Percentiles rank a stretch among this genome's conserved stretches.
Conservation (phyloP, 2,113 vertebrate genomes). For the Xyrauchen texanus region DNA sequence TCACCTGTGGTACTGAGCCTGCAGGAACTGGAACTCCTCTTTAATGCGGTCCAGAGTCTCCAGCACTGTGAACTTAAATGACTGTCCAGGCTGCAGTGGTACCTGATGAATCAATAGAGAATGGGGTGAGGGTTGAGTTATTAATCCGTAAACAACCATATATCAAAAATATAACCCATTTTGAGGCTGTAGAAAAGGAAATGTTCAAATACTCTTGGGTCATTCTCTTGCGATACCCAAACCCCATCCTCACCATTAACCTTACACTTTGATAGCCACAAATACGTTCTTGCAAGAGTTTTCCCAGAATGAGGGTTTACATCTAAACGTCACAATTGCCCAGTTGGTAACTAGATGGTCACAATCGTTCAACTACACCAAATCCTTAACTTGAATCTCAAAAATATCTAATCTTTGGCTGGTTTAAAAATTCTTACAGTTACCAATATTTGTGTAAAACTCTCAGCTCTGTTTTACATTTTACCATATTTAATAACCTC, state of each 20-base stretch:
- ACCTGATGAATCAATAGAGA: constrained; percentile 64
- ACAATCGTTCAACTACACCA: background rate
- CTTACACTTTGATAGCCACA: background rate
- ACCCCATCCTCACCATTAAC: background rate
- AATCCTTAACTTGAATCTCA: background rate
- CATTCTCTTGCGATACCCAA: background rate
- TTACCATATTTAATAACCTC: too few species aligned
- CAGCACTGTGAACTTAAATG: constrained; percentile 90
- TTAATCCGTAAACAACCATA: too few species aligned
- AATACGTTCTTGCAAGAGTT: background rate
- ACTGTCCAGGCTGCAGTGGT: constrained; percentile 85
- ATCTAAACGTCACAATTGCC: background rate
- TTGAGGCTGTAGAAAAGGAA: too few species aligned
- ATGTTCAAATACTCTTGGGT: too few species aligned
- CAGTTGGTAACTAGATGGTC: background rate
- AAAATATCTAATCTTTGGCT: too few species aligned
- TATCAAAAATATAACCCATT: too few species aligned
- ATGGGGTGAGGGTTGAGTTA: background rate
- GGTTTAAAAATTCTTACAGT: too few species aligned
- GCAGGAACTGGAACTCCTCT: constrained; percentile 92
- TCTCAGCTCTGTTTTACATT: too few species aligned
- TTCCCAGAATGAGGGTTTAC: background rate
- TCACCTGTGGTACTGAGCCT: constrained; percentile 91
- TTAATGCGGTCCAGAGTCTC: constrained; percentile 92
- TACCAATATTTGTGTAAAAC: too few species aligned